Conservation (phyloP, 2,888 invertebrate genomes). For the Eupithecia subumbrata region DNA sequence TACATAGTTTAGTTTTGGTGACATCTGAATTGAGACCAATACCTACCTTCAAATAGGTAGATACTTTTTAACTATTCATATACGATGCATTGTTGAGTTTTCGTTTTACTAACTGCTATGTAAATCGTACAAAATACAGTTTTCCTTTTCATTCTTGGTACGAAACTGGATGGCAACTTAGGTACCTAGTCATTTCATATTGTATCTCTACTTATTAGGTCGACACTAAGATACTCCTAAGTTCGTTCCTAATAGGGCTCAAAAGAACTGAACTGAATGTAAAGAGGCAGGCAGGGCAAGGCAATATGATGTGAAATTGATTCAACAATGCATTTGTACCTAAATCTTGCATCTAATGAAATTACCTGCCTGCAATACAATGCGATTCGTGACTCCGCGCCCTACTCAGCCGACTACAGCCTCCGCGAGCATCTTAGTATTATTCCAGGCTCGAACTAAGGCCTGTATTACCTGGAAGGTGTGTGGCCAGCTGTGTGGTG, state of each 20-base stretch:
- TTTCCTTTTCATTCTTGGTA: too few relatives aligned
- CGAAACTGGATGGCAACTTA: background rate
- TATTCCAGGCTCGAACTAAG: slow-evolving; percentile 21
- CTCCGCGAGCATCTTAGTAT: slow-evolving; percentile 56
- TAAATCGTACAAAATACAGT: too few relatives aligned
- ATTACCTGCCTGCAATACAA: slow-evolving; percentile 66
- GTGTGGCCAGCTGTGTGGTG: too few relatives aligned
- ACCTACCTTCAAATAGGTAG: background rate
- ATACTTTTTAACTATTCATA: background rate
- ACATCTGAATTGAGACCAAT: background rate
- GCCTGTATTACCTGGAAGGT: too few relatives aligned
- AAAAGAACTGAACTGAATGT: background rate
- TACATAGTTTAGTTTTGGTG: too few relatives aligned
- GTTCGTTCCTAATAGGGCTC: background rate
- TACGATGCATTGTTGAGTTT: background rate
- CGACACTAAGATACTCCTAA: too few relatives aligned
- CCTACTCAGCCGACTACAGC: slow-evolving; percentile 48
- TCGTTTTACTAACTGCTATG: too few relatives aligned
- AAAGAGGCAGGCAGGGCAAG: background rate
- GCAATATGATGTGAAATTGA: slow-evolving; percentile 24
- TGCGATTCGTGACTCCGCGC: slow-evolving; percentile 65
- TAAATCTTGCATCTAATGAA: slow-evolving; percentile 61
- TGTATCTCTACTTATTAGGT: background rate
- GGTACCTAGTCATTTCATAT: background rate
- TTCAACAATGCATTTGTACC: slow-evolving; percentile 29